Base-by-base conservation (phyloP, 2,888 invertebrate species). In the Balanococcus diminutus region DNA sequence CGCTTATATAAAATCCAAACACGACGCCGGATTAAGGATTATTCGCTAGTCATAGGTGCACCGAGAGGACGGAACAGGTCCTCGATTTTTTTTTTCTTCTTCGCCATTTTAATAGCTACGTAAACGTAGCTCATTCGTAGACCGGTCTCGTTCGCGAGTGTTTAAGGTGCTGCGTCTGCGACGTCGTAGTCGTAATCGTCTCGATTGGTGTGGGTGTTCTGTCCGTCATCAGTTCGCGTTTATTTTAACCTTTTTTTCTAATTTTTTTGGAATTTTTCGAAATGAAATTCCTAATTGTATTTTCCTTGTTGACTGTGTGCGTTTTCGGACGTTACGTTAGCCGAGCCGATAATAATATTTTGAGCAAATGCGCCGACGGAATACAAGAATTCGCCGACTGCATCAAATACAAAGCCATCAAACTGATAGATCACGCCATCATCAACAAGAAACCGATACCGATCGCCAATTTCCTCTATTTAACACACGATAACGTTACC, bases 371-470 rank as follows among this genome's bases (percentile, higher is more conserved):
- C 67, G 82, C 81, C 42, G 84, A 84, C 32, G 87, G 86, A 86
- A 87, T 87, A 85, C 88, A 87, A 86, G 87, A 87, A 87, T 87
- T 85, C 25, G 46, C 83, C 83, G 87, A 81, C n/a, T 87, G 86
- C 56, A 31, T 84, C 19, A 72, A 84, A 56, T 84, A 51, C 83
- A 81, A 81, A 42, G 31, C 82, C 11, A 81, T 86, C 19, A 81
- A 61, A 36, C 28, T 86, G 3, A 36, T 86, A 36, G 86, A 86
- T 82, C 56, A 28, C 3, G 81, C 51, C 19, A 61, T 86, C 25
- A n/a, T 39, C 61, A 86, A 81, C 61, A 56, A 36, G 67, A 86
- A 86, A 14, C 86, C 86, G 0, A 86, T 86, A n/a, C 42, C 86
- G 5, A 61, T 86, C 25, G 86, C 86, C 31, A 81, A 67, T 28